Conservation (phyloP, 2,797 vertebrate species). For the Otolemur crassicaudatus region DNA sequence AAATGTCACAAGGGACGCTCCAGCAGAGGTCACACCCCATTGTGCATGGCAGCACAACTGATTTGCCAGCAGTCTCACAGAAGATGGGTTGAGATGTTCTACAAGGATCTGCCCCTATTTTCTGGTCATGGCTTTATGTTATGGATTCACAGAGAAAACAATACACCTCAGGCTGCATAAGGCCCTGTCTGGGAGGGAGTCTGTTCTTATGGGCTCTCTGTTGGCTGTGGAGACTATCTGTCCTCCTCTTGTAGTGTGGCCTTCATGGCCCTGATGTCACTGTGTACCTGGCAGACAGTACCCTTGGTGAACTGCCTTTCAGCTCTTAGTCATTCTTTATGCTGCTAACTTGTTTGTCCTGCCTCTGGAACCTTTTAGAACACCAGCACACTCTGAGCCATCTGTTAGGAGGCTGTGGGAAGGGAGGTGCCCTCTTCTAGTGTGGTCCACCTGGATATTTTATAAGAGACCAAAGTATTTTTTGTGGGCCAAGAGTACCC, state of each 20-base stretch:
- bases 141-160: background rate
- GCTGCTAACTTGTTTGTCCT: background rate
- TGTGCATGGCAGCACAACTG: rapidly evolving
- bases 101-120: background rate
- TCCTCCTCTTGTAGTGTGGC: background rate
- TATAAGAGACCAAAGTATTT: background rate
- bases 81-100: no score
- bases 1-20: no score
- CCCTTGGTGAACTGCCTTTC: background rate
- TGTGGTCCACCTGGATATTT: background rate
- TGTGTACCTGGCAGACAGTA: background rate
- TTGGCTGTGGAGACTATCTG: background rate
- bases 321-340: background rate
- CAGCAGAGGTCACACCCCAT: background rate
- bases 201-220: background rate
- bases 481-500: background rate
- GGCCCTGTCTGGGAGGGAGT: background rate
- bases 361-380: background rate
- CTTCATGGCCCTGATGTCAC: background rate
- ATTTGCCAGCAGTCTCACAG: background rate
- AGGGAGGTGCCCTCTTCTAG: background rate
- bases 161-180: background rate
- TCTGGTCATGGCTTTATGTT: background rate
- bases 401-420: background rate
- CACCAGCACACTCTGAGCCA: background rate